Base-by-base conservation (phyloP, 2,888 invertebrate species). In the Lymantria dispar region DNA sequence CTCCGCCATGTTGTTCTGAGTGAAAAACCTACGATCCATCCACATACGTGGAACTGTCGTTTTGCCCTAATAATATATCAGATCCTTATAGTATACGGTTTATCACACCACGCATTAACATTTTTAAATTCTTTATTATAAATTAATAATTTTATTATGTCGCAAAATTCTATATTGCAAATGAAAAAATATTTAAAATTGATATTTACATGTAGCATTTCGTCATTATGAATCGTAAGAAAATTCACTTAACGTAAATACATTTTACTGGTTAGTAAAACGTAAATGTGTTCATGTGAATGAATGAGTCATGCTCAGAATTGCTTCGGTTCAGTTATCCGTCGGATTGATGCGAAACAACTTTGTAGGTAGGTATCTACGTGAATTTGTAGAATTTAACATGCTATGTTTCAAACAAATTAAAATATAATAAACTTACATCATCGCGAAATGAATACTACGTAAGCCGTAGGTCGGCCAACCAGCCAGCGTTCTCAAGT, bases 1-100 rank as follows among this genome's bases (percentile, higher is more conserved):
- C 89, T 85, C 89, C 91, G 90, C 90, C 91, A 90, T 90, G 90
- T 90, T 90, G 90, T 83, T 87, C 83, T 85, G 81, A 69, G 85
- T 85, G 89, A 86, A 89, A 90, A 90, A 88, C 83, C 87, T 85
- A 88, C 84, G 79, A 87, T 80, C 85, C 80, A 83, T 83, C 78
- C 79, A 80, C 82, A 33, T 71, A 72, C 66, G 75, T 76, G 76
- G 75, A 79, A 79, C 74, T 83, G 83, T 80, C 79, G 76, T 76
- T 70, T 68, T 76, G 62, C 22, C 22, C 43, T 40, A 29, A 76
- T 71, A 61, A 54, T 50, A 50, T 50, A 33, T 43, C 29, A 45
- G 54, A 51, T 58, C 49, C 47, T 54, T 56, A 43, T 48, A 36
- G 15, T 22, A 5, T 22, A 22, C 22, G 2, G 22, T 22, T 22